Evolutionary conservation across 2,888 invertebrate species (phyloP).

Genomic region (Pyrrhia umbra): DNA sequence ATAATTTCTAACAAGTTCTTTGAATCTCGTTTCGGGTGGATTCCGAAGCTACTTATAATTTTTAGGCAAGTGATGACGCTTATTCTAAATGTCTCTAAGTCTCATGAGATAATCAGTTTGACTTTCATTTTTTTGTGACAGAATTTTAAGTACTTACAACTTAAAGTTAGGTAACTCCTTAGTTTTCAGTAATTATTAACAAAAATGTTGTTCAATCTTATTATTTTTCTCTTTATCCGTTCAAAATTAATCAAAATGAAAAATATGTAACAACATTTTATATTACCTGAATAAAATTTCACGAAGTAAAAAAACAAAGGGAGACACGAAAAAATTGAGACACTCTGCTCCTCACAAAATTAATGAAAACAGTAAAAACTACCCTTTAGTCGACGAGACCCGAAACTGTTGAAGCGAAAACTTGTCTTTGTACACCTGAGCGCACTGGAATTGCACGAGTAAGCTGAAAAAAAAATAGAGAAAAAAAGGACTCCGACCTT

Average conservation of each 20-base stretch:
- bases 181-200: too few relatives aligned
- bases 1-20: constrained; percentile 17
- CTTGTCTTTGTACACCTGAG: constrained; percentile 57
- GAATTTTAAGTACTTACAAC: too few relatives aligned
- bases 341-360: constrained; percentile 26
- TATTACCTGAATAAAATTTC: constrained; percentile 1
- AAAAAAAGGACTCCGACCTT: constrained; percentile 13
- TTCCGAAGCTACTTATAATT: not conserved
- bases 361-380: constrained; percentile 50
- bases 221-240: too few relatives aligned
- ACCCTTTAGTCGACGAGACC: constrained; percentile 20
- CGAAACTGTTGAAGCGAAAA: constrained; percentile 48
- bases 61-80: not conserved
- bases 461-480: constrained; percentile 42
- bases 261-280: too few relatives aligned
- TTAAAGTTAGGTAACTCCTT: too few relatives aligned
- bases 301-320: constrained; percentile 12
- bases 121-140: too few relatives aligned
- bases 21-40: constrained; percentile 1
- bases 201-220: too few relatives aligned
- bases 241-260: too few relatives aligned
- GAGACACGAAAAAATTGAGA: not conserved
- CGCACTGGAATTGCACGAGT: constrained; percentile 40
- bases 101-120: not conserved
- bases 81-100: not conserved